Evolutionary conservation across 1,140 invertebrate genomes (phyloP), one percentile per base, ranked within the genome.

Genomic region (Drosophila parabipectinata): DNA sequence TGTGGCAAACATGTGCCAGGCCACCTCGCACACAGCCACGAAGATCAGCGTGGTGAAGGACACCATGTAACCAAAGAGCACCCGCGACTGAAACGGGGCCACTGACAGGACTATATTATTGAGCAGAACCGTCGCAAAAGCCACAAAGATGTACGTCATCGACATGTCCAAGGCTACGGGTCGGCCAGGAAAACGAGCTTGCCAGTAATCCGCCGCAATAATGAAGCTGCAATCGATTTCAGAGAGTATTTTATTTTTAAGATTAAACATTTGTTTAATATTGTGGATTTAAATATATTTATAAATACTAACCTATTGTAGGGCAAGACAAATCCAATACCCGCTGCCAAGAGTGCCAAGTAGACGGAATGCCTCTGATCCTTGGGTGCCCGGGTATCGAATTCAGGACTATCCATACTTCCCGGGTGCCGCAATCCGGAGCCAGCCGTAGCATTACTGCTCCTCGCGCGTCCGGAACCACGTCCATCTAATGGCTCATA

Each of bases 111-210:
- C 91, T 30, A 97, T 92, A 88, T 98, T 98, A 90, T 98, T 98
- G 24, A 95, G 94, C 54, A 97, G 93, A 1, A 98, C 97, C 12
- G 97, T 96, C 30, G 96, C 94, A 78, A 98, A 97, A 26, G 97
- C 97, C 62, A 96, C 95, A 9, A 96, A 93, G 68, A 98, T 98
- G 90, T 98, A 98, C 24, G 97, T 96, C 32, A 97, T 94, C 12
- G 96, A 97, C 95, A 98, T 97, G 91, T 98, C 97, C 91, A 98
- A 97, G 71, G 98, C 95, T 56, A 98, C 96, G 0, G 96, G 96
- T 0, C 96, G 95, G 12, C 94, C 94, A 1, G 97, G 96, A 92
- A 97, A 98, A 48, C 95, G 94, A 1, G 93, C 93, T 93, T 98
- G 96, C 92, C 97, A 98, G 89, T 97, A 98, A 92, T 98, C 97